These are phyloP conservation scores for Malaclemys terrapin DNA, from an alignment of 2,113 vertebrate genomes.

Conservation along the genomic window DNA sequence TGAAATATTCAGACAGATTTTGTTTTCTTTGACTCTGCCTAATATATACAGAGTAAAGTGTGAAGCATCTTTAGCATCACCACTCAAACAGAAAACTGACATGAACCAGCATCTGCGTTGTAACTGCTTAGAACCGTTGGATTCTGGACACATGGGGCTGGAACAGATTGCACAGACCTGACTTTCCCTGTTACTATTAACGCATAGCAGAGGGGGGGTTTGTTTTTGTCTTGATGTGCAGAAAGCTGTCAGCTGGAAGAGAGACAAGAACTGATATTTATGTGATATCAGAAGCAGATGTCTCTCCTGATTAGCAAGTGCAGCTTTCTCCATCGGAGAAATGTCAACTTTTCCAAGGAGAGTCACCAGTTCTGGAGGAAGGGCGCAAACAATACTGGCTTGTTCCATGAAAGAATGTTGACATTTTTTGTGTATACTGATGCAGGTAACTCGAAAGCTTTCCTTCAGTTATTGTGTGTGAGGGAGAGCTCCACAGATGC, in stretches of 20 bases:
- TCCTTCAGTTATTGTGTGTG: background rate
- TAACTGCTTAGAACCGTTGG: background rate
- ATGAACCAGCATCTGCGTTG: background rate
- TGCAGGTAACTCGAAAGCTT: background rate
- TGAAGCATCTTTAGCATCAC: background rate
- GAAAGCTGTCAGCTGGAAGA: slow-evolving; percentile 15
- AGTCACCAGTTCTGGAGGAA: background rate
- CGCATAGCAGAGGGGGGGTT: background rate
- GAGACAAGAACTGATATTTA: background rate
- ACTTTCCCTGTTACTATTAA: background rate
- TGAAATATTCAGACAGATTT: background rate
- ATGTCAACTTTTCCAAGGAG: background rate
- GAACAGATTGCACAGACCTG: background rate
- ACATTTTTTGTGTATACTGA: background rate
- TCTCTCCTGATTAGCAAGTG: slow-evolving; percentile 2
- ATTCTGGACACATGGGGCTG: background rate
- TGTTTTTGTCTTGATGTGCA: background rate
- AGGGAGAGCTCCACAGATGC: background rate
- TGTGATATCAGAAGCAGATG: slow-evolving; percentile 13
- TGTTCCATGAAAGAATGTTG: background rate
- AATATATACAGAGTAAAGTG: background rate
- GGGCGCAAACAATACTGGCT: background rate
- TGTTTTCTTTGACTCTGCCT: background rate
- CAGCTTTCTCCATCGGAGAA: background rate
- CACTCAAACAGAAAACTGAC: background rate